A percentile compares a stretch with the other conserved stretches of the same genome.
Conservation (phyloP, 2,113 vertebrate species). For the Hymenochirus boettgeri region DNA sequence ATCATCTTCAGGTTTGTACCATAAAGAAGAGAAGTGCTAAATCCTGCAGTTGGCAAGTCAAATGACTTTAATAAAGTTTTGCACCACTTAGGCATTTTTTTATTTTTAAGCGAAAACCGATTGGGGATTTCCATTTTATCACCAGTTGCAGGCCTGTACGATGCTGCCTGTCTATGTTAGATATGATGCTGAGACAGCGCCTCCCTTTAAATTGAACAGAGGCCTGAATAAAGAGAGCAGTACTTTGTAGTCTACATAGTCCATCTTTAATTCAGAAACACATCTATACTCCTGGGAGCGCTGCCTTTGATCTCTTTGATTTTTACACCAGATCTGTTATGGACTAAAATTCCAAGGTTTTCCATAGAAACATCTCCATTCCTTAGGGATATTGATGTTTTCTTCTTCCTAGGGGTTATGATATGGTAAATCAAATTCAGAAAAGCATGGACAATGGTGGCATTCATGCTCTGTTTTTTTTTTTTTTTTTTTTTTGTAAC, state of each 20-base stretch:
- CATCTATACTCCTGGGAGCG: slow-evolving; percentile 74
- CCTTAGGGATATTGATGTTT: slow-evolving; percentile 98
- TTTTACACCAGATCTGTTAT: slow-evolving; percentile 83
- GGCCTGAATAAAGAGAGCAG: slow-evolving; percentile 68
- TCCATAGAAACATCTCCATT: slow-evolving; percentile 98
- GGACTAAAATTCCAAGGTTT: slow-evolving; percentile 94
- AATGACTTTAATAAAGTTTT: slow-evolving; percentile 13
- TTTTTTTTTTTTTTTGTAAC: slow-evolving; percentile 59
- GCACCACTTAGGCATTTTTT: slow-evolving; percentile 1
- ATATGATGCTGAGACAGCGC: slow-evolving; percentile 61
- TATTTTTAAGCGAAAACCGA: slow-evolving; percentile 17
- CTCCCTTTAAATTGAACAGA: slow-evolving; percentile 69
- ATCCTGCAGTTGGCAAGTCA: background rate
- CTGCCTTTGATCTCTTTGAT: slow-evolving; percentile 91
- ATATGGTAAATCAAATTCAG: slow-evolving; percentile 97
- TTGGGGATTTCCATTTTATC: slow-evolving; percentile 35
- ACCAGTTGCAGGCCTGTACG: slow-evolving; percentile 51
- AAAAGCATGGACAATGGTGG: slow-evolving; percentile 86
- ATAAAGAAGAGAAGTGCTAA: background rate
- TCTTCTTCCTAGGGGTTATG: slow-evolving; percentile 98
- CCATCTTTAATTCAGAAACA: slow-evolving; percentile 84
- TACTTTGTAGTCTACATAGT: slow-evolving; percentile 85
- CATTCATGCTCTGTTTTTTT: slow-evolving; percentile 73
- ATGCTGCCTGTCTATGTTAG: slow-evolving; percentile 50
- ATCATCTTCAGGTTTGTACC: too few species aligned